Conservation (phyloP, 2,797 vertebrate genomes). For the Erethizon dorsatum region DNA sequence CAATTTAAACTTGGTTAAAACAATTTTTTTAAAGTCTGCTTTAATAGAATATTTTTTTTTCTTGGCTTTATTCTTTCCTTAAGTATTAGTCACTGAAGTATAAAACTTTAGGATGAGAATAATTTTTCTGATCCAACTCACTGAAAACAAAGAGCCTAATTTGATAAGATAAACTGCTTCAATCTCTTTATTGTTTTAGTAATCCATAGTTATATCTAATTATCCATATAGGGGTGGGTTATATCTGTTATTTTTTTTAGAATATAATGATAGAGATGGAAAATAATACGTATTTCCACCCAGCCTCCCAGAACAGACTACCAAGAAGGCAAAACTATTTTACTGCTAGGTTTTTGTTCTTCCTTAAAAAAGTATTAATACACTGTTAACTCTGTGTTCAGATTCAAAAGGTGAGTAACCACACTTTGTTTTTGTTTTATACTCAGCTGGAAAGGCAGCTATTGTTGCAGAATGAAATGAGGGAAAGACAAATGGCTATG, state of each 20-base stretch:
- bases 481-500: slow-evolving; percentile 95
- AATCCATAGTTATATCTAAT: neutral
- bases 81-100: slow-evolving; percentile 46
- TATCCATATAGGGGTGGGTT: neutral
- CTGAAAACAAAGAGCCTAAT: slow-evolving; percentile 14
- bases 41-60: slow-evolving; percentile 6
- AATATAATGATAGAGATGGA: too few species aligned
- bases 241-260: too few species aligned
- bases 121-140: neutral
- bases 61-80: slow-evolving; percentile 16
- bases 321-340: too few species aligned
- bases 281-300: too few species aligned
- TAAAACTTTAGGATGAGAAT: slow-evolving; percentile 9
- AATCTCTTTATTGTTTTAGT: slow-evolving; percentile 51
- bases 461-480: slow-evolving; percentile 95
- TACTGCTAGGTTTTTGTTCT: too few species aligned
- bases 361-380: neutral
- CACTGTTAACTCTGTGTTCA: neutral
- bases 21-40: neutral
- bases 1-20: neutral
- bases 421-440: slow-evolving; percentile 75
- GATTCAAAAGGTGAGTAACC: slow-evolving; percentile 76
- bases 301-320: too few species aligned
- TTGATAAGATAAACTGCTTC: slow-evolving; percentile 79
- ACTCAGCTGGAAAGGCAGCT: slow-evolving; percentile 95